Conservation (phyloP, 2,888 invertebrate genomes). For the Cantharis flavilabris region DNA sequence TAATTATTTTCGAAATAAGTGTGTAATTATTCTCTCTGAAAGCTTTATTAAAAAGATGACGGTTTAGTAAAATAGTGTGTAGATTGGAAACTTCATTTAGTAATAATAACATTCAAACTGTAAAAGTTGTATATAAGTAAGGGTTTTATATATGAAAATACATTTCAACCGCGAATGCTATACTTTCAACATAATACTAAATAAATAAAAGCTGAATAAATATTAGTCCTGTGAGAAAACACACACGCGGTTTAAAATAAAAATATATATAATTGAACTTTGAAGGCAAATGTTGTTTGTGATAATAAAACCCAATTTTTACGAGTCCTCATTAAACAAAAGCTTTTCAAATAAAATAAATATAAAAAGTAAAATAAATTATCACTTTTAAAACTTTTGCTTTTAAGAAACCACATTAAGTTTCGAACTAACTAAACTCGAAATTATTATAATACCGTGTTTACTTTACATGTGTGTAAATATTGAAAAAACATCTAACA, state of each 20-base stretch:
- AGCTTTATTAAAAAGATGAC: background rate
- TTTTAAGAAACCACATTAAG: constrained; percentile 6
- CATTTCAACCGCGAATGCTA: constrained; percentile 24
- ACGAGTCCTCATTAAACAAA: constrained; percentile 48
- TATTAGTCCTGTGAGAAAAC: constrained; percentile 48
- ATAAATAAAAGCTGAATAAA: constrained; percentile 51
- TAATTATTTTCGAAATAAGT: constrained; percentile 1
- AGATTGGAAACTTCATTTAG: background rate
- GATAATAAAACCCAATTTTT: constrained; percentile 57
- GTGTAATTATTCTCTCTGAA: background rate
- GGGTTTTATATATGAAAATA: constrained; percentile 27
- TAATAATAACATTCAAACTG: constrained; percentile 16
- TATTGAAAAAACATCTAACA: background rate
- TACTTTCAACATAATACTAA: constrained; percentile 42
- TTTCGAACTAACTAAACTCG: background rate
- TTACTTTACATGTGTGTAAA: background rate
- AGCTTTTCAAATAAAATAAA: constrained; percentile 34
- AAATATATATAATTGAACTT: constrained; percentile 54
- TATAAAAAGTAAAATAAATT: constrained; percentile 35
- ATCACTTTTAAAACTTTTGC: constrained; percentile 23
- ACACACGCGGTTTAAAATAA: constrained; percentile 49
- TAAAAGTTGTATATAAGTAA: constrained; percentile 15
- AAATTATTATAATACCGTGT: background rate
- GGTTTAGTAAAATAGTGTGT: background rate
- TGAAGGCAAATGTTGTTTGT: constrained; percentile 55